Base-by-base conservation (phyloP, 2,797 vertebrate species). In the Amblyopsis hoosieri region DNA sequence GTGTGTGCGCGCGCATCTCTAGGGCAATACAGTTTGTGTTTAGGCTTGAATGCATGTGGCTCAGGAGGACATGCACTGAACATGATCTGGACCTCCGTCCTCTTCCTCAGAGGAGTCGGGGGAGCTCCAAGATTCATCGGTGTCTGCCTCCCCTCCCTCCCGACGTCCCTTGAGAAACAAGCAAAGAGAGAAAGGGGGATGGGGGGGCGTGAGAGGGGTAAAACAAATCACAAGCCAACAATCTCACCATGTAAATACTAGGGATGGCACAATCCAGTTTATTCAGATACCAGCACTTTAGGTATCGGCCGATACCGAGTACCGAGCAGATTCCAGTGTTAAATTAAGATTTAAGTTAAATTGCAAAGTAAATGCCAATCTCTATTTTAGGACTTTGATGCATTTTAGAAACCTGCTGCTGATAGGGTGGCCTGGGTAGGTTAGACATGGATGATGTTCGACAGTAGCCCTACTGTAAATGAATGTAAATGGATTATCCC, bases 51-150 rank as follows among this genome's bases (percentile, higher is more conserved):
- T 47, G 50, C 52, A 49, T 67, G 72, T 45, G 79, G 78, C 93
- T 97, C 96, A 97, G 63, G 96, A 98, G 4, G 96, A 96, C 95
- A 98, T 98, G 91, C 96, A 98, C 89, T 98, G 96, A 78, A 97
- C 95, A 6, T 96, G 95, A 76, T 97, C 96, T 1, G 95, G 95
- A 47, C 95, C 96, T 57, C 95, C 94, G 13, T 97, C 96, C 69
- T 98, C 96, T 58, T 96, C 94, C 0, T 98, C 95, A 0, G 96
- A 97, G 7, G 95, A 96, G 79, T 97, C 96, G 0, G 95, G 95
- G 50, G 95, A 96, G 76, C 95, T 98, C 87, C 94, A 95, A 48
- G 95, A 97, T 57, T 97, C 95, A 0, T 97, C 96, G 0, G 96
- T 96, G 78, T 98, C 95, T 0, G 91, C 93, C 0, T 97, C 95